Conservation (phyloP, 2,888 invertebrate species). For the Epinotia nisella region DNA sequence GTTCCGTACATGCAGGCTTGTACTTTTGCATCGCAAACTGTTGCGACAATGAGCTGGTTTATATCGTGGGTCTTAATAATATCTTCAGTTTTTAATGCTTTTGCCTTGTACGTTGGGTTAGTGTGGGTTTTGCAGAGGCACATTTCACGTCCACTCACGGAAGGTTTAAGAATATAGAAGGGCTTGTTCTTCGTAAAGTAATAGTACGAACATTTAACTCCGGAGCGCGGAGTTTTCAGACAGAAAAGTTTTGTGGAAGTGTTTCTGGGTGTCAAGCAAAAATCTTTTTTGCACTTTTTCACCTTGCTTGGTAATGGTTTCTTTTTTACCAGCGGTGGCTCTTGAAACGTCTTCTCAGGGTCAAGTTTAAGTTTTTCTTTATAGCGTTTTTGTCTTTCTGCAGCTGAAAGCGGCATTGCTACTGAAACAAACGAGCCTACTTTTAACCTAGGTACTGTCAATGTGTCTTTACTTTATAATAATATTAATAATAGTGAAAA, state of each 20-base stretch:
- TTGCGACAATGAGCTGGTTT: slow-evolving; percentile 28
- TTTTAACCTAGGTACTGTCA: too few species aligned
- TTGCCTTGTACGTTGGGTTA: slow-evolving; percentile 41
- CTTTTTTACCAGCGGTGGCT: slow-evolving; percentile 49
- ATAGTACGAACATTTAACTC: slow-evolving; percentile 46
- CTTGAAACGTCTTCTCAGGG: slow-evolving; percentile 47
- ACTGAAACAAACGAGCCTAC: slow-evolving; percentile 5
- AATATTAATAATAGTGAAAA: too few species aligned
- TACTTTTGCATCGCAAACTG: slow-evolving; percentile 39
- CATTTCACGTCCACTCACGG: slow-evolving; percentile 47
- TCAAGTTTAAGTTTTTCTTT: slow-evolving; percentile 43
- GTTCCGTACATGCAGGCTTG: slow-evolving; percentile 43
- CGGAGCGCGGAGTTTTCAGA: slow-evolving; percentile 47
- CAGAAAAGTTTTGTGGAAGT: slow-evolving; percentile 45
- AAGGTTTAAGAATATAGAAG: slow-evolving; percentile 45
- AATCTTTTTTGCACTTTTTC: slow-evolving; percentile 47
- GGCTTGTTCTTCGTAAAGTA: slow-evolving; percentile 46
- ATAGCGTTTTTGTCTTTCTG: slow-evolving; percentile 43
- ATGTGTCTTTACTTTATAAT: too few species aligned
- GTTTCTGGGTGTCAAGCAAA: slow-evolving; percentile 47
- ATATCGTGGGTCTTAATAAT: slow-evolving; percentile 29
- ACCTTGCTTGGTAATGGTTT: slow-evolving; percentile 45
- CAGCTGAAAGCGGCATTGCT: slow-evolving; percentile 31
- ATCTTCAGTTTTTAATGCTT: slow-evolving; percentile 8
- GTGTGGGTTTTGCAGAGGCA: slow-evolving; percentile 48